These are phyloP conservation scores for Sisyra nigra DNA, from an alignment of 2,888 invertebrate genomes.

Conservation along the genomic window DNA sequence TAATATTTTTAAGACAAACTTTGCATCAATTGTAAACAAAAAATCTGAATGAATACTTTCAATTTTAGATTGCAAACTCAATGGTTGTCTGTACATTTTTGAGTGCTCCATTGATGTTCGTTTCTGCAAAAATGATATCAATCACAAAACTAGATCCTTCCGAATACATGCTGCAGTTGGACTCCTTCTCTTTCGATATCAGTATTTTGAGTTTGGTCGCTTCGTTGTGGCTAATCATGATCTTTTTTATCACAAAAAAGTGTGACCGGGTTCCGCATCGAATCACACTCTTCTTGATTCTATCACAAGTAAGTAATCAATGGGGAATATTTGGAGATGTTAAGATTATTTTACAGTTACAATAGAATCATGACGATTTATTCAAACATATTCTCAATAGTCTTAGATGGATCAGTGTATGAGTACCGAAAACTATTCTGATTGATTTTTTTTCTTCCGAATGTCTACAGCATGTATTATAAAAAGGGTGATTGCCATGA, in stretches of 20 bases:
- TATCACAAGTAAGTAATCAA: slow-evolving; percentile 53
- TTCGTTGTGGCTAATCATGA: slow-evolving; percentile 59
- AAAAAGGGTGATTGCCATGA: no score
- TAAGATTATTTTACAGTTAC: no score
- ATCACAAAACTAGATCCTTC: slow-evolving; percentile 48
- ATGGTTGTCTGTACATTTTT: slow-evolving; percentile 92
- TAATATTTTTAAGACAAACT: slow-evolving; percentile 22
- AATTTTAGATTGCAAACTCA: slow-evolving; percentile 64
- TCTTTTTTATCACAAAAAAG: slow-evolving; percentile 59
- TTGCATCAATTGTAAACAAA: not conserved
- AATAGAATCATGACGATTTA: no score
- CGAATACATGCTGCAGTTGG: slow-evolving; percentile 61
- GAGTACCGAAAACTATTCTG: no score
- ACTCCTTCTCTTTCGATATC: slow-evolving; percentile 67
- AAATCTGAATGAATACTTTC: slow-evolving; percentile 2
- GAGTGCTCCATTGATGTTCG: slow-evolving; percentile 88
- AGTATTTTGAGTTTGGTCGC: slow-evolving; percentile 65
- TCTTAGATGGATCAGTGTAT: no score
- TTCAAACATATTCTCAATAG: no score
- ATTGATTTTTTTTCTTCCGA: no score
- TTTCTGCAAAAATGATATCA: slow-evolving; percentile 85
- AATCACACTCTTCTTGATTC: slow-evolving; percentile 58
- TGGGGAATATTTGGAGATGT: not conserved
- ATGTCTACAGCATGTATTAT: no score
- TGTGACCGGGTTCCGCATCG: slow-evolving; percentile 66